These are phyloP conservation scores for Oryctes rhinoceros DNA, from an alignment of 1,140 invertebrate genomes.

Conservation along the genomic window DNA sequence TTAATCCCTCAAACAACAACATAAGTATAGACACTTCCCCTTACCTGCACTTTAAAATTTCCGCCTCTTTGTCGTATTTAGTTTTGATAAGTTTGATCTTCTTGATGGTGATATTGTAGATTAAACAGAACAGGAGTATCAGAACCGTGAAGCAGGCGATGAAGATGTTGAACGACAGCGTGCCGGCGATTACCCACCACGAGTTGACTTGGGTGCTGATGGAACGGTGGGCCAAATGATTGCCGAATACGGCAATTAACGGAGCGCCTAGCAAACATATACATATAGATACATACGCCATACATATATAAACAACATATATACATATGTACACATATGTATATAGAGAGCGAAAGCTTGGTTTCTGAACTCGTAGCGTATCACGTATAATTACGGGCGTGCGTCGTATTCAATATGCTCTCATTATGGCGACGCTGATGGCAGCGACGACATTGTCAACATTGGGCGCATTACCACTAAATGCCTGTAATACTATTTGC, in stretches of 20 bases:
- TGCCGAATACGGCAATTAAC: slow-evolving; percentile 66
- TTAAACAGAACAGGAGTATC: slow-evolving; percentile 63
- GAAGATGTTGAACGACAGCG: slow-evolving; percentile 67
- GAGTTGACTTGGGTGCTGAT: slow-evolving; percentile 64
- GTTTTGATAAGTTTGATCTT: slow-evolving; percentile 15
- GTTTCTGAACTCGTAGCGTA: not conserved
- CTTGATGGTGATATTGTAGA: slow-evolving; percentile 57
- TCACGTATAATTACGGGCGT: not conserved
- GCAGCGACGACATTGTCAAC: slow-evolving; percentile 1
- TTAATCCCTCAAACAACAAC: not conserved
- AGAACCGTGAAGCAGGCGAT: slow-evolving; percentile 65
- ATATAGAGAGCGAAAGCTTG: not conserved
- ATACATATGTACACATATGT: not conserved
- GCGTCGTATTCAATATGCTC: not conserved
- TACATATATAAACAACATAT: too few species aligned
- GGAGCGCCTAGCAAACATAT: slow-evolving; percentile 62
- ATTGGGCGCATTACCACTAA: slow-evolving; percentile 67
- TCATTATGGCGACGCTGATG: not conserved
- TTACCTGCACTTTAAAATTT: slow-evolving; percentile 13
- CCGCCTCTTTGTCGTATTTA: slow-evolving; percentile 38
- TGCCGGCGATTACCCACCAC: slow-evolving; percentile 68
- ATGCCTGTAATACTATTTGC: slow-evolving; percentile 67
- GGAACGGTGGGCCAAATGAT: slow-evolving; percentile 66
- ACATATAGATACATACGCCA: not conserved
- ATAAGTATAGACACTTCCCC: not conserved